These are phyloP conservation scores for Coenonympha arcania DNA, from an alignment of 2,888 invertebrate genomes.

Conservation along the genomic window DNA sequence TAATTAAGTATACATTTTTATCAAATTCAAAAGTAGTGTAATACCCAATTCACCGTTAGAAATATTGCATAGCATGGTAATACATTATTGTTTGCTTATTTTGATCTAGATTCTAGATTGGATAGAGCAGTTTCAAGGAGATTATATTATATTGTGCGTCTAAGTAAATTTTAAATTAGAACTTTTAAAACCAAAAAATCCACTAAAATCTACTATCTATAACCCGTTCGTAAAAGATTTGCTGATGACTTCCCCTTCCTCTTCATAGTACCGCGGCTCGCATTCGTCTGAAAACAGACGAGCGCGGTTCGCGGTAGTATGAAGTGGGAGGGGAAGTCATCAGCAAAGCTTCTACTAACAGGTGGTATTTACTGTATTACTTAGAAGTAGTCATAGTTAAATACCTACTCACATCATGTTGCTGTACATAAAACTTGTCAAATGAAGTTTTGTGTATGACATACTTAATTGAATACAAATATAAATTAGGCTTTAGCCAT, in stretches of 20 bases:
- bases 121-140: conserved; percentile 53
- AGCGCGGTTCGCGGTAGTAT: no score
- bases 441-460: neutral
- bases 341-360: no score
- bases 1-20: no score
- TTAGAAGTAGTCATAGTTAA: neutral
- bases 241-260: no score
- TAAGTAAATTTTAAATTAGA: neutral
- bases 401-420: neutral
- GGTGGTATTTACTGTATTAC: no score
- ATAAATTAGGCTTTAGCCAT: neutral
- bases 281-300: no score
- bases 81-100: conserved; percentile 47
- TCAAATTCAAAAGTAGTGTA: no score
- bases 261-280: no score
- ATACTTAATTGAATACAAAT: neutral
- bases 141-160: conserved; percentile 35
- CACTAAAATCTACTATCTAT: neutral
- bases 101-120: conserved; percentile 47
- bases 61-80: conserved; percentile 33
- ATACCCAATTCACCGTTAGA: no score
- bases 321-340: no score
- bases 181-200: conserved; percentile 1
- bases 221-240: no score
- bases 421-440: neutral